phyloP scores from a whole-genome alignment of 2,888 invertebrate genomes.

The Diaphora mendica region DNA sequence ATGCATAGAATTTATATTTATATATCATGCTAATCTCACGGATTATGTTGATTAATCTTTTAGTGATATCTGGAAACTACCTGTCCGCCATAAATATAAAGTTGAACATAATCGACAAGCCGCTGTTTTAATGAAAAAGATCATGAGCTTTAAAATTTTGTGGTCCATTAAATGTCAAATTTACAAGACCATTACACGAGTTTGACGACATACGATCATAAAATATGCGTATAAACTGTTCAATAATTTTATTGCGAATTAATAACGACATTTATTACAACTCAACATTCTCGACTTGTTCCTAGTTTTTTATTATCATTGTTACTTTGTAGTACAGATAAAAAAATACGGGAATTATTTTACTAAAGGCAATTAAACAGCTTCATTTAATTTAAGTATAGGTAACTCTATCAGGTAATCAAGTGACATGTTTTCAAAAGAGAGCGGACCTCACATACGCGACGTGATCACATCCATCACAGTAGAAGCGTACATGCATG shows the following conservation, averaged over 20 bases:
- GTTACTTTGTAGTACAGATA: slow-evolving; percentile 24
- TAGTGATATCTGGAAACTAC: slow-evolving; percentile 37
- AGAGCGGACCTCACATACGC: slow-evolving; percentile 70
- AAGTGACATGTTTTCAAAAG: slow-evolving; percentile 62
- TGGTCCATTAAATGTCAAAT: slow-evolving; percentile 67
- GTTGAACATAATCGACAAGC: slow-evolving; percentile 41
- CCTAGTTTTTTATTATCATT: slow-evolving; percentile 44
- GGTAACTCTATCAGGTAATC: slow-evolving; percentile 45
- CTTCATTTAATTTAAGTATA: slow-evolving; percentile 28
- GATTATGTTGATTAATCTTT: slow-evolving; percentile 50
- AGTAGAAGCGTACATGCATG: slow-evolving; percentile 74
- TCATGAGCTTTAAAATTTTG: slow-evolving; percentile 58
- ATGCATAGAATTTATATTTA: slow-evolving; percentile 40
- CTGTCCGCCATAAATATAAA: slow-evolving; percentile 37
- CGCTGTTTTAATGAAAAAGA: slow-evolving; percentile 57
- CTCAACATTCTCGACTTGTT: slow-evolving; percentile 47
- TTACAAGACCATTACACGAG: slow-evolving; percentile 66
- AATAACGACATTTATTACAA: slow-evolving; percentile 64
- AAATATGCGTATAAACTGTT: slow-evolving; percentile 63
- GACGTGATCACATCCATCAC: slow-evolving; percentile 81
- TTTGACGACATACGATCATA: slow-evolving; percentile 63
- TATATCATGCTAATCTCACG: slow-evolving; percentile 44
- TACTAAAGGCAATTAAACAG: slow-evolving; percentile 15
- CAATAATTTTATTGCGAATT: slow-evolving; percentile 69
- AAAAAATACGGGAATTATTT: slow-evolving; percentile 25